Percentiles rank a stretch among this genome's conserved stretches.
These are phyloP conservation scores for Pomatostomus ruficeps DNA, from an alignment of 2,113 vertebrate species.

Conservation along the genomic window DNA sequence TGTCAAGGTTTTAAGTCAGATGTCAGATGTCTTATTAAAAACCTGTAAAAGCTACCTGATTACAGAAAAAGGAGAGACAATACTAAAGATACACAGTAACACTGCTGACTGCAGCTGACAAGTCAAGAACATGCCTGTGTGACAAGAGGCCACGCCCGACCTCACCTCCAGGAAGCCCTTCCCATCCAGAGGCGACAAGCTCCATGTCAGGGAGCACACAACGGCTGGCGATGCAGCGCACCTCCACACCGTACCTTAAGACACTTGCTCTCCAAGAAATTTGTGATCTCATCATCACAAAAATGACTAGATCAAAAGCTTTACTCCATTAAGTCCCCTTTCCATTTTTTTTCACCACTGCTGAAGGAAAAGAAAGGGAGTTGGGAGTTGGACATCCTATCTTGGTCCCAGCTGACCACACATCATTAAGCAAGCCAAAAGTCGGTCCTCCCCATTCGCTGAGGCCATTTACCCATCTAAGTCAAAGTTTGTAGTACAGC, in stretches of 20 bases:
- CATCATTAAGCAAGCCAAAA: not conserved
- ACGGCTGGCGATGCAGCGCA: not conserved
- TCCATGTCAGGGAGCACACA: not conserved
- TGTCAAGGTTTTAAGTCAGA: no score
- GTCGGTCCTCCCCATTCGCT: not conserved
- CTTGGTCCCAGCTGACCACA: not conserved
- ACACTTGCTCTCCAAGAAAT: not conserved
- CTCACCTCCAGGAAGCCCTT: not conserved
- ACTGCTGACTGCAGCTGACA: not conserved
- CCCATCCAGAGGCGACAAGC: not conserved
- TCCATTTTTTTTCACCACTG: not conserved
- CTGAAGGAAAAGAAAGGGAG: not conserved
- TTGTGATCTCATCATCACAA: not conserved
- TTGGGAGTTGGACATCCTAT: not conserved
- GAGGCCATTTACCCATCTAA: not conserved
- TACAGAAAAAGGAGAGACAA: conserved; percentile 64
- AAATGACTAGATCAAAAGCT: not conserved
- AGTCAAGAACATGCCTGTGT: not conserved
- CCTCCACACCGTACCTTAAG: not conserved
- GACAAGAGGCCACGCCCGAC: not conserved
- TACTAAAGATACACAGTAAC: not conserved
- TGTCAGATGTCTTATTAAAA: conserved; percentile 52
- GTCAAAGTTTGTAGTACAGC: not conserved
- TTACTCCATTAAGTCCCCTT: not conserved
- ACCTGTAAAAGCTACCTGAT: conserved; percentile 73